phyloP scores from a whole-genome alignment of 2,797 vertebrate species.

The Acanthornis magna region DNA sequence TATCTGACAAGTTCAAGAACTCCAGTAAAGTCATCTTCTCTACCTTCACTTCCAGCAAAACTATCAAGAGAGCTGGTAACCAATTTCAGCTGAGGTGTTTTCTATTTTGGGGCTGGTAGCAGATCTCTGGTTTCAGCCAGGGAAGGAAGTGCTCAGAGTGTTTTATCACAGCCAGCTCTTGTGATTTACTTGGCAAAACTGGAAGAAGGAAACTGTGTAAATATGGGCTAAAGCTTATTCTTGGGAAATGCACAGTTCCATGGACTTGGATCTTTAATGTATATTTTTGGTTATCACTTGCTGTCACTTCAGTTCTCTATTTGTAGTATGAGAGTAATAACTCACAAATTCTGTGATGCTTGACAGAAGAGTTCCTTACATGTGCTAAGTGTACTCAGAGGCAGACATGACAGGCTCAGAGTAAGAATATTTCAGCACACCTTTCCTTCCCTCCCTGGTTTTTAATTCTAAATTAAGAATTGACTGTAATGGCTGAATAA shows the following conservation, averaged over 20 bases:
- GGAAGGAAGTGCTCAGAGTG: slow-evolving; percentile 7
- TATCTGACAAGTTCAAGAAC: neutral
- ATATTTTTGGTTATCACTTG: neutral
- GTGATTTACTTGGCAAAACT: slow-evolving; percentile 24
- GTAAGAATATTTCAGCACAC: neutral
- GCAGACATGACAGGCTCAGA: neutral
- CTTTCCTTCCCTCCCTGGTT: neutral
- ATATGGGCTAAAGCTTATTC: slow-evolving; percentile 1
- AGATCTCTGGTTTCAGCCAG: neutral
- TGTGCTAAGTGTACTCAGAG: neutral
- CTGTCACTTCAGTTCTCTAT: neutral
- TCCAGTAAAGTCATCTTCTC: neutral
- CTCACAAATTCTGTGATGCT: neutral
- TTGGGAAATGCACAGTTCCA: neutral
- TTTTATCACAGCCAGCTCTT: slow-evolving; percentile 24
- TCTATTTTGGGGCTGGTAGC: neutral
- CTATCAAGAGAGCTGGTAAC: neutral
- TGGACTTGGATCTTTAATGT: neutral
- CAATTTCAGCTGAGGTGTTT: neutral
- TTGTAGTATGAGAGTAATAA: neutral
- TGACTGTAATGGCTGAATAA: neutral
- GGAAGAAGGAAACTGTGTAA: slow-evolving; percentile 21
- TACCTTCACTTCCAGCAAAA: neutral
- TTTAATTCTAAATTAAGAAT: neutral
- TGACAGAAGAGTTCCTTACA: neutral